These are phyloP conservation scores for Pangasius djambal DNA, from an alignment of 2,797 vertebrate species.

Conservation along the genomic window DNA sequence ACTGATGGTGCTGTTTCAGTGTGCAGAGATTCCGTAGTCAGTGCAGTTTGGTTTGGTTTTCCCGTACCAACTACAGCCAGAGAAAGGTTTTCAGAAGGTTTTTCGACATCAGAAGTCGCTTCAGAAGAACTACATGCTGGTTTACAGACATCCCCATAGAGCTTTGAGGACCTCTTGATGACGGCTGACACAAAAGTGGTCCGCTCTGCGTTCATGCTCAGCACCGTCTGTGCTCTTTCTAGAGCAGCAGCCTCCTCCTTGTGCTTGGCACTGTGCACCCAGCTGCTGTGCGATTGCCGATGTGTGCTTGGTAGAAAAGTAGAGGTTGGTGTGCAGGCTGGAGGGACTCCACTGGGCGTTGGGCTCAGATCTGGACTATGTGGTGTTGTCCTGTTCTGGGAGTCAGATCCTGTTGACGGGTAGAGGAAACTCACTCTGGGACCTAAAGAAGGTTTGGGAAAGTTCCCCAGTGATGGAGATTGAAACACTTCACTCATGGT, in stretches of 20 bases:
- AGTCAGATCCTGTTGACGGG: constrained; percentile 33
- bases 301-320: constrained; percentile 26
- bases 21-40: not conserved
- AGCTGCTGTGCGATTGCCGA: constrained; percentile 24
- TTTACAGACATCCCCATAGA: constrained; percentile 51
- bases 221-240: constrained; percentile 21
- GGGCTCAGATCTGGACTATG: constrained; percentile 19
- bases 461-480: constrained; percentile 26
- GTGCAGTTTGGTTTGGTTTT: constrained; percentile 25
- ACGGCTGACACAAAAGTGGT: constrained; percentile 60
- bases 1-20: constrained; percentile 14
- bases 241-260: constrained; percentile 51
- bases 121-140: constrained; percentile 29
- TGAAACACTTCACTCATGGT: constrained; percentile 53
- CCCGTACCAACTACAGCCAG: not conserved
- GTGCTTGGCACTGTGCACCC: constrained; percentile 48
- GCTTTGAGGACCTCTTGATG: constrained; percentile 57
- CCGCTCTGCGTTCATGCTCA: constrained; percentile 42
- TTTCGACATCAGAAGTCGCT: constrained; percentile 26
- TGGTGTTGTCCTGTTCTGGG: constrained; percentile 24
- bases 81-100: constrained; percentile 1
- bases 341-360: constrained; percentile 43
- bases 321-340: constrained; percentile 19
- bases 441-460: constrained; percentile 26
- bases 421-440: constrained; percentile 53